Percentiles rank a stretch among this genome's conserved stretches.
Conservation (phyloP, 2,888 invertebrate genomes). For the Acanthosepion pharaonis region DNA sequence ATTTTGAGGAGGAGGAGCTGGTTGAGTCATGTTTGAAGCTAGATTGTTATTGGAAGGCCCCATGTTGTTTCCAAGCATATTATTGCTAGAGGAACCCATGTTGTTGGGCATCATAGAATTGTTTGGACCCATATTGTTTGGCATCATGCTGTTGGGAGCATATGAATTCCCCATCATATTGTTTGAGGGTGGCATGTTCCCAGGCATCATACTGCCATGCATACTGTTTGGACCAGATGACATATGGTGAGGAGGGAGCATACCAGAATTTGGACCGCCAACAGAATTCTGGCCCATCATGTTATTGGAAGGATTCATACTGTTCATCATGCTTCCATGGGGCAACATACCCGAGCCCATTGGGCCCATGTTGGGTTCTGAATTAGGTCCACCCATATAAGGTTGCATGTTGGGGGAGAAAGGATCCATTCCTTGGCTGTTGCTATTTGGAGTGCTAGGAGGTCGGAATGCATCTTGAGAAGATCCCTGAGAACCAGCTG, state of each 20-base stretch:
- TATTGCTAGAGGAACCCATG: constrained; percentile 48
- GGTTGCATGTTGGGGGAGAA: constrained; percentile 53
- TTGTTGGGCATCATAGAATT: constrained; percentile 52
- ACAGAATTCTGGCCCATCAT: constrained; percentile 54
- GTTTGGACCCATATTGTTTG: constrained; percentile 52
- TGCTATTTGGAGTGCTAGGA: constrained; percentile 59
- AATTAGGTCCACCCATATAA: constrained; percentile 57
- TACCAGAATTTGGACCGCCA: constrained; percentile 47
- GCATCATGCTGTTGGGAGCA: constrained; percentile 50
- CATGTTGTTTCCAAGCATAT: constrained; percentile 43
- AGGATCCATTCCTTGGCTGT: constrained; percentile 59
- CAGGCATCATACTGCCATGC: constrained; percentile 53
- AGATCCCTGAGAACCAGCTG: constrained; percentile 67
- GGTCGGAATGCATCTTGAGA: constrained; percentile 70
- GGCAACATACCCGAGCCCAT: constrained; percentile 64
- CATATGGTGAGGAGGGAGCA: constrained; percentile 48
- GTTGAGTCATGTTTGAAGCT: constrained; percentile 44
- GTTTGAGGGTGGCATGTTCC: constrained; percentile 54
- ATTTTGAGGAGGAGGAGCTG: constrained; percentile 44
- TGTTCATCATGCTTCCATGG: constrained; percentile 65
- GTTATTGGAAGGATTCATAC: constrained; percentile 71
- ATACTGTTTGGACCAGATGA: constrained; percentile 51
- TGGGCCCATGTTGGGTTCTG: constrained; percentile 63
- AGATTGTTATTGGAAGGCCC: constrained; percentile 44
- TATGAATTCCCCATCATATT: constrained; percentile 55